Evolutionary conservation across 2,888 invertebrate species (phyloP), one percentile per base, ranked within the genome.

Genomic region (Pheosia tremula): DNA sequence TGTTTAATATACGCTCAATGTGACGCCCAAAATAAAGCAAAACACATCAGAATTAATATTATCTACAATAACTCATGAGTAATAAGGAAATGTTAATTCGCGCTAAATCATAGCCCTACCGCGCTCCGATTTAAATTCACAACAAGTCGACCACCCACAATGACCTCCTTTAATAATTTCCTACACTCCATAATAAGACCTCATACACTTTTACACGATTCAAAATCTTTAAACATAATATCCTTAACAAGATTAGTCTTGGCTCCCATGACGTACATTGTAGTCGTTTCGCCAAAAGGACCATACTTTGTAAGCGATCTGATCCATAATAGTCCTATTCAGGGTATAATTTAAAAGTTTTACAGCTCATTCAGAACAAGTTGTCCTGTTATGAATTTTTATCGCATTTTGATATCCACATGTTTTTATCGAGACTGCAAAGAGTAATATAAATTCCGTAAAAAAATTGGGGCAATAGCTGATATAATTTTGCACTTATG

Each of bases 341-440:
- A 47, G 60, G 41, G 59, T 59, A 60, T 66, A 71, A 71, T 72
- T 71, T 74, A 56, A 61, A 47, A 67, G 63, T 69, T 77, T 71
- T 68, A 69, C 70, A 55, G 69, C 65, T 68, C 55, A 54, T 36
- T 57, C 54, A 59, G 61, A 66, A 62, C 60, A 63, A 60, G 59
- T 56, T 55, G 61, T 59, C 68, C 66, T 65, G 70, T 57, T 73
- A 69, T 74, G 79, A 77, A 73, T 81, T 82, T 82, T 81, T 82
- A 81, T 80, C 45, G 72, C 59, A 24, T 6, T 60, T 70, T 69
- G 58, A 71, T 70, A 58, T 64, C 59, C 63, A 54, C 41, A 56
- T 64, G 54, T 57, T 71, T 67, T 59, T 59, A 49, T 5, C n/a
- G 49, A 13, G n/a, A n/a, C 11, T 13, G 4, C n/a, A 49, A 52